Conservation (phyloP, 2,113 vertebrate species). For the Ptilorrhoa leucosticta region DNA sequence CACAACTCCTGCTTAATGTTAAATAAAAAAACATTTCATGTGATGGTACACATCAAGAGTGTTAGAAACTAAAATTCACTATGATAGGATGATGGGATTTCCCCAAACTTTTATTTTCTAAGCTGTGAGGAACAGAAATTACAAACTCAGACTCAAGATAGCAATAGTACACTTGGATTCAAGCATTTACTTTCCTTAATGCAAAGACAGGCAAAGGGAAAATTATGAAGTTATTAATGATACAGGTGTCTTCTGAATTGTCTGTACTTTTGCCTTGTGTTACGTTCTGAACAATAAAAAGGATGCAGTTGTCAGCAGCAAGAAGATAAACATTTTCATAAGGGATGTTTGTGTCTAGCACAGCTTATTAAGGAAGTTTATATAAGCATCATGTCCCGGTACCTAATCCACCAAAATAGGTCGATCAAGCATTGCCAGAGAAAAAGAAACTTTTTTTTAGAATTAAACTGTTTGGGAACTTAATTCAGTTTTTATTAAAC, state of each 20-base stretch:
- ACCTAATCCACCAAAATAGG: slow-evolving; percentile 17
- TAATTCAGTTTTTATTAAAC: slow-evolving; percentile 29
- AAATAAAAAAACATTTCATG: background rate
- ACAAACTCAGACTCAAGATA: background rate
- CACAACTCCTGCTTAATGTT: background rate
- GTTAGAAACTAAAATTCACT: background rate
- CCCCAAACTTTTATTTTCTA: background rate
- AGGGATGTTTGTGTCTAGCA: background rate
- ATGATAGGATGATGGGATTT: background rate
- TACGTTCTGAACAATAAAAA: background rate
- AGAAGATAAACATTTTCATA: background rate
- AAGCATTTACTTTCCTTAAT: background rate
- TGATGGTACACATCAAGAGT: background rate
- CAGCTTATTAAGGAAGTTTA: slow-evolving; percentile 4
- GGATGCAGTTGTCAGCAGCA: background rate
- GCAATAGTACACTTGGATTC: background rate
- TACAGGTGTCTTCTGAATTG: background rate
- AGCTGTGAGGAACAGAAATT: background rate
- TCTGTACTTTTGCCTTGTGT: background rate
- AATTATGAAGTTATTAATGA: background rate
- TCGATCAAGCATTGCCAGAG: background rate
- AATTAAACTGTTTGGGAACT: background rate
- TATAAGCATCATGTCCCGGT: background rate
- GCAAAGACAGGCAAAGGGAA: background rate
- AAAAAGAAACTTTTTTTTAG: background rate